Conservation (phyloP, 1,140 invertebrate genomes). For the Popillia japonica region DNA sequence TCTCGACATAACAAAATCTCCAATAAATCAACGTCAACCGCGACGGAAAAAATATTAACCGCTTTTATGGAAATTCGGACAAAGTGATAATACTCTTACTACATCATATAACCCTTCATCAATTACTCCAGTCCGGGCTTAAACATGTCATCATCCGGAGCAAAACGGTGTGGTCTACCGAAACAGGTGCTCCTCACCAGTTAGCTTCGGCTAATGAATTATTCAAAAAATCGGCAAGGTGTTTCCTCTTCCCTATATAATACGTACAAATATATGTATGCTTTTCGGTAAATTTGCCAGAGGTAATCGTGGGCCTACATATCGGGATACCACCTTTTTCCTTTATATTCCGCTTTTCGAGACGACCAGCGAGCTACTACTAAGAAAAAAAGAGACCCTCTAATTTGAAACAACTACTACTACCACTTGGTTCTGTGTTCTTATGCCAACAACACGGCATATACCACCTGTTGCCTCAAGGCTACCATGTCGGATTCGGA, state of each 20-base stretch:
- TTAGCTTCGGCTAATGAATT: not conserved
- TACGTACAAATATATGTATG: too few species aligned
- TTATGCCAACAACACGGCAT: not conserved
- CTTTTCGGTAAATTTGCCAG: not conserved
- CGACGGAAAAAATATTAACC: not conserved
- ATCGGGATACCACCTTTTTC: not conserved
- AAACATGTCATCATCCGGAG: not conserved
- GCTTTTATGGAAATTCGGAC: too few species aligned
- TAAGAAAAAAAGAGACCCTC: not conserved
- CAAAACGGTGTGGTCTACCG: constrained; percentile 11
- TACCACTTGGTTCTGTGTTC: not conserved
- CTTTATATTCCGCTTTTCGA: not conserved
- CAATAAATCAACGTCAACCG: not conserved
- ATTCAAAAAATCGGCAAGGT: constrained; percentile 7
- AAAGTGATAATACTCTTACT: too few species aligned
- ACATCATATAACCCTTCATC: not conserved
- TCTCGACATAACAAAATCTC: too few species aligned
- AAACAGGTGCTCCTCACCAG: not conserved
- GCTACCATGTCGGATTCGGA: not conserved
- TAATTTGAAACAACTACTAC: not conserved
- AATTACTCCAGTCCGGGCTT: not conserved
- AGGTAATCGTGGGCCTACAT: not conserved
- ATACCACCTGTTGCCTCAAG: not conserved
- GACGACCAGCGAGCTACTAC: not conserved
- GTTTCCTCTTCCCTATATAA: not conserved